Evolutionary conservation across 2,888 invertebrate genomes (phyloP).

Genomic region (Polymixis flavicincta): DNA sequence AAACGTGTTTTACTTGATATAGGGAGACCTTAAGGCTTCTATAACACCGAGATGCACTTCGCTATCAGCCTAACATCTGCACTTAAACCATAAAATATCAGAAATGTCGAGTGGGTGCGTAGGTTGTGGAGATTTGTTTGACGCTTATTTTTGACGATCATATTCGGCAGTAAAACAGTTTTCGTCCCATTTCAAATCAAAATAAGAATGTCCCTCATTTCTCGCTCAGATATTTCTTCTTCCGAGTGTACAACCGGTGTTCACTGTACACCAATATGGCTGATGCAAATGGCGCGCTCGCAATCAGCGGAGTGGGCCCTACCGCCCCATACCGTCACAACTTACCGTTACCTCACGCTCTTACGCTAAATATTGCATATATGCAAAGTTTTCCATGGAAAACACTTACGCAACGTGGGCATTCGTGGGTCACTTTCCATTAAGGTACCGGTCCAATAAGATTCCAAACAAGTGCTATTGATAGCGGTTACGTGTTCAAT

Average conservation of each 20-base stretch:
- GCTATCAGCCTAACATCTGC: too few relatives aligned
- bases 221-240: not conserved
- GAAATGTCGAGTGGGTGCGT: too few relatives aligned
- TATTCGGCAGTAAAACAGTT: not conserved
- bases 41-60: too few relatives aligned
- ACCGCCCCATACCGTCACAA: conserved; percentile 53
- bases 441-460: conserved; percentile 23
- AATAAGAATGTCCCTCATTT: not conserved
- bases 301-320: conserved; percentile 84
- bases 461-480: conserved; percentile 1
- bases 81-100: too few relatives aligned
- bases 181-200: too few relatives aligned
- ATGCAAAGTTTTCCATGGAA: conserved; percentile 48
- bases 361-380: conserved; percentile 53
- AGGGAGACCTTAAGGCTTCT: too few relatives aligned
- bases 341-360: conserved; percentile 56
- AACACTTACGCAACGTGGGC: conserved; percentile 29
- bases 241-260: conserved; percentile 65
- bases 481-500: conserved; percentile 24
- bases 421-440: conserved; percentile 13
- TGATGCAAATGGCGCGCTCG: conserved; percentile 82
- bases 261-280: conserved; percentile 72
- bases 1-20: too few relatives aligned
- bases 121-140: not conserved
- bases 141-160: not conserved